Conservation (phyloP, 2,797 vertebrate species). For the Hephaestus fuliginosus region DNA sequence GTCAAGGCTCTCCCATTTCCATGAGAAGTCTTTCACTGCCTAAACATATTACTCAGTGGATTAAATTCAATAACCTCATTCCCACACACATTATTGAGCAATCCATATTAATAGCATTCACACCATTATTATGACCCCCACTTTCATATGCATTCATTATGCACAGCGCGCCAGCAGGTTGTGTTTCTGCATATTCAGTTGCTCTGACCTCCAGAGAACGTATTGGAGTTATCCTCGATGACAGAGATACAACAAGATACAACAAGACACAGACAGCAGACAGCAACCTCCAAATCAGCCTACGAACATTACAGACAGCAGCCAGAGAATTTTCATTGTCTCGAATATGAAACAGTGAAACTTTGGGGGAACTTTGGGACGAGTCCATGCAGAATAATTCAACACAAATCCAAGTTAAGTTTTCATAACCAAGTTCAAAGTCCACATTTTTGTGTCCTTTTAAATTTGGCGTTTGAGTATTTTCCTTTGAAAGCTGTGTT, state of each 20-base stretch:
- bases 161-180: conserved; percentile 29
- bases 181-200: conserved; percentile 37
- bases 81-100: conserved; percentile 34
- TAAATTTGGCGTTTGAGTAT: no score
- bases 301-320: background rate
- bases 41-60: conserved; percentile 63
- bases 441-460: no score
- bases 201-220: conserved; percentile 8
- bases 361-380: no score
- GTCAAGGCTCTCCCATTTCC: conserved; percentile 58
- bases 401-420: background rate
- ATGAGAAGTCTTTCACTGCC: conserved; percentile 57
- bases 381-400: no score
- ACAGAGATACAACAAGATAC: conserved; percentile 10
- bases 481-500: no score
- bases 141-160: conserved; percentile 50
- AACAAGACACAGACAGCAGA: background rate
- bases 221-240: background rate
- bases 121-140: conserved; percentile 36
- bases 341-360: background rate
- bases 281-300: no score
- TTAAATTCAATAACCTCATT: conserved; percentile 63
- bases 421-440: background rate
- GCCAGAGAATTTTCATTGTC: background rate
- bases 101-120: conserved; percentile 52